Percentiles rank a stretch among this genome's conserved stretches.
Evolutionary conservation across 2,888 invertebrate genomes (phyloP).

Genomic region (Papilio elwesi): DNA sequence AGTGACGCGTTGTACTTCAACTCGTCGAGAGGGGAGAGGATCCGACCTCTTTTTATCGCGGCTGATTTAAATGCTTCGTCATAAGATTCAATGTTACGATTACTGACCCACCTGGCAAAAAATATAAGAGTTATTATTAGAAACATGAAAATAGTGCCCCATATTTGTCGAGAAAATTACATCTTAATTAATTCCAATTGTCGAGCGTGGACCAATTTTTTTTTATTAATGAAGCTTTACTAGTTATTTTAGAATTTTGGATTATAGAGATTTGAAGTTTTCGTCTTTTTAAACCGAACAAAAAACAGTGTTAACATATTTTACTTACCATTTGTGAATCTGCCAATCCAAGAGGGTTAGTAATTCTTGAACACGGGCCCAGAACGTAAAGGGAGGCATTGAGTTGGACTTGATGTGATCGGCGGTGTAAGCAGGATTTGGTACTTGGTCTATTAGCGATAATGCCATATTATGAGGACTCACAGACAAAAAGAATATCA

Average conservation of each 20-base stretch:
- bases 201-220: too few species aligned
- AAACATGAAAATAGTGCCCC: too few species aligned
- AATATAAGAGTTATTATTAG: background rate
- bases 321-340: constrained; percentile 43
- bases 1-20: constrained; percentile 55
- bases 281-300: too few species aligned
- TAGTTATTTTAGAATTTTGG: too few species aligned
- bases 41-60: constrained; percentile 47
- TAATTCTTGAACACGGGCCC: constrained; percentile 43
- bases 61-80: constrained; percentile 43
- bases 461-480: constrained; percentile 58
- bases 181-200: too few species aligned
- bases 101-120: constrained; percentile 24
- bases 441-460: constrained; percentile 56
- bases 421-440: constrained; percentile 61
- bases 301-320: background rate
- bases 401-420: constrained; percentile 41
- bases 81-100: constrained; percentile 16
- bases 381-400: constrained; percentile 42
- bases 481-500: constrained; percentile 62
- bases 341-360: constrained; percentile 24
- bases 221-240: too few species aligned
- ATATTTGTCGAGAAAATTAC: too few species aligned
- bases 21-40: constrained; percentile 47
- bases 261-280: too few species aligned